Base-by-base conservation (phyloP, 2,888 invertebrate species). In the Torymus aiolomorphi region DNA sequence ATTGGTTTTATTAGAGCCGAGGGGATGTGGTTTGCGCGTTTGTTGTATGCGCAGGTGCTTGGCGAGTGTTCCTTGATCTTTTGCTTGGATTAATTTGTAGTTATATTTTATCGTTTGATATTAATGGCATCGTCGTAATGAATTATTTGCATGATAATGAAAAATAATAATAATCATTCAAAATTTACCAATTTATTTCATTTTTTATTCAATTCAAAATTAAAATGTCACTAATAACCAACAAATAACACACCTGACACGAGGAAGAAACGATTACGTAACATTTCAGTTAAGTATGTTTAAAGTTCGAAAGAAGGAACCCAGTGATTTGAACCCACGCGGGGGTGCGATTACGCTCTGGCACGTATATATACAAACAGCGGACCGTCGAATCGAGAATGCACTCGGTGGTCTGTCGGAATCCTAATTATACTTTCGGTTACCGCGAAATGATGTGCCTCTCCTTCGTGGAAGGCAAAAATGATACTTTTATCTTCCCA, bases 371-470 rank as follows among this genome's bases (percentile, higher is more conserved):
- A 24, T 24, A 24, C 24, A 70, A 72, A 61, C 18, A 31, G 49
- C 66, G 24, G 57, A 71, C 70, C 79, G 31, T 66, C 71, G 56
- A 79, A 79, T 79, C 65, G 75, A 75, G 79, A 75, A 71, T 78
- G 69, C 78, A 70, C 74, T 74, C 69, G 78, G 78, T 78, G 78
- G 78, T 78, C 71, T 65, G 49, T 56, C 54, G n/a, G 61, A 75
- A 71, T 75, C 79, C 75, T 76, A 80, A 80, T 80, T 74, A 80
- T 76, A 80, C 80, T 80, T 67, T 75, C 67, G 80, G 24, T 65
- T 76, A 56, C 66, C 66, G 20, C 71, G 75, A 75, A 79, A 79
- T 79, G 61, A 79, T 71, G 79, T 65, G 51, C 69, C 65, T 79
- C 52, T 18, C 4, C 59, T 79, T 79, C 79, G 65, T 56, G 76